A percentile compares a stretch with the other conserved stretches of the same genome.
phyloP scores from a whole-genome alignment of 2,888 invertebrate species.

The Polyploca ridens region DNA sequence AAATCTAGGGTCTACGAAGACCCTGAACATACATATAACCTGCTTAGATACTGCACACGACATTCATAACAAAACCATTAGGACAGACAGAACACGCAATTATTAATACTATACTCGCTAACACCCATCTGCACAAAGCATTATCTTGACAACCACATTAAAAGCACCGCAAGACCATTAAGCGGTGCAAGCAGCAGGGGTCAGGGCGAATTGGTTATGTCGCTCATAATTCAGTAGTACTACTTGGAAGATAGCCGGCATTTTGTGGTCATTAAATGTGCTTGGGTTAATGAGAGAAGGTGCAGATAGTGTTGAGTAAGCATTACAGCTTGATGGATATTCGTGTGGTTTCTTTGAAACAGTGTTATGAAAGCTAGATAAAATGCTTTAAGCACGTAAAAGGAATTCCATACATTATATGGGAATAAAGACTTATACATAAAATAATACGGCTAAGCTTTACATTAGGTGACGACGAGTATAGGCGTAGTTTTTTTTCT shows the following conservation, averaged over 20 bases:
- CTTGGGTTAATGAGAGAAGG: constrained; percentile 20
- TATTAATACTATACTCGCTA: neutral
- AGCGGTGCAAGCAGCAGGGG: neutral
- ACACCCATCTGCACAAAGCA: constrained; percentile 8
- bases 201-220: constrained; percentile 17
- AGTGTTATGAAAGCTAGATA: neutral
- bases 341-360: neutral
- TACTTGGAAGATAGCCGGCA: constrained; percentile 35
- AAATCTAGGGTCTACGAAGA: too few species aligned
- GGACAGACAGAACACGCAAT: neutral
- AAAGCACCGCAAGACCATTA: neutral
- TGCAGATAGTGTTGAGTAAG: constrained; percentile 14
- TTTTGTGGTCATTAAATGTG: constrained; percentile 37
- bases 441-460: too few species aligned
- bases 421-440: too few species aligned
- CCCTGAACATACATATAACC: too few species aligned
- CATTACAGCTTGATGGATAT: neutral
- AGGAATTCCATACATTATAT: too few species aligned
- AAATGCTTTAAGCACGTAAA: neutral
- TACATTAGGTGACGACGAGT: too few species aligned
- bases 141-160: constrained; percentile 7
- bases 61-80: neutral
- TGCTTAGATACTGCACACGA: neutral
- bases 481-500: too few species aligned
- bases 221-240: constrained; percentile 36